Percentiles rank a stretch among this genome's conserved stretches.
Conservation (phyloP, 2,888 invertebrate species). For the Galeopsomyia nigrocyanea region DNA sequence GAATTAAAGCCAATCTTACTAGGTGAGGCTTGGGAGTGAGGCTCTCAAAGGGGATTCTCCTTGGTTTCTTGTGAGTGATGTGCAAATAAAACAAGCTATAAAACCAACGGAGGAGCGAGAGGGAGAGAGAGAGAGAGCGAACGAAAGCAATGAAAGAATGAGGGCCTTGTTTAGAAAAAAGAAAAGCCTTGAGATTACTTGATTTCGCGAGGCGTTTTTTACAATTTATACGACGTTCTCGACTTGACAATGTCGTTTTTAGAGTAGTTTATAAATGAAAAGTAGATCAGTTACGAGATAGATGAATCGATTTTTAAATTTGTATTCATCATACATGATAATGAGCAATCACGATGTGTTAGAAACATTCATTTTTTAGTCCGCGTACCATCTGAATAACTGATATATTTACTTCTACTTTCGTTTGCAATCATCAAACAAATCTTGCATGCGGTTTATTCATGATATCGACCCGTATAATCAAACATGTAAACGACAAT, state of each 20-base stretch:
- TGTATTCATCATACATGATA: too few relatives aligned
- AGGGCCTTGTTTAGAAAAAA: not conserved
- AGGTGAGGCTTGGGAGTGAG: conserved; percentile 27
- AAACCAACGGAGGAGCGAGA: conserved; percentile 28
- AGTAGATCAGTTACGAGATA: too few relatives aligned
- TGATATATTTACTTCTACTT: too few relatives aligned
- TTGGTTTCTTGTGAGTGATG: conserved; percentile 44
- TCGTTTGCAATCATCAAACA: too few relatives aligned
- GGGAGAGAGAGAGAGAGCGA: conserved; percentile 27
- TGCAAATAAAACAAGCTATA: conserved; percentile 32
- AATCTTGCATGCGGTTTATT: too few relatives aligned
- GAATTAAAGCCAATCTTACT: conserved; percentile 62
- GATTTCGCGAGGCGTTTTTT: not conserved
- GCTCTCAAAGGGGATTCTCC: conserved; percentile 15
- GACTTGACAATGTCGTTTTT: too few relatives aligned
- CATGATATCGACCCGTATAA: not conserved
- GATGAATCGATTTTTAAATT: too few relatives aligned
- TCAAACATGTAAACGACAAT: conserved; percentile 19
- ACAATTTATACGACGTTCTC: too few relatives aligned
- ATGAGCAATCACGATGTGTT: too few relatives aligned
- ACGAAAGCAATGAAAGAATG: conserved; percentile 7
- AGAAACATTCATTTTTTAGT: too few relatives aligned
- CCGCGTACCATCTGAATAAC: too few relatives aligned
- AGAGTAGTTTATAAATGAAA: too few relatives aligned
- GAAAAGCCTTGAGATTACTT: conserved; percentile 11